A percentile compares a stretch with the other conserved stretches of the same genome.
These are phyloP conservation scores for Phalacrocorax pelagicus DNA, from an alignment of 2,113 vertebrate genomes.

Conservation along the genomic window DNA sequence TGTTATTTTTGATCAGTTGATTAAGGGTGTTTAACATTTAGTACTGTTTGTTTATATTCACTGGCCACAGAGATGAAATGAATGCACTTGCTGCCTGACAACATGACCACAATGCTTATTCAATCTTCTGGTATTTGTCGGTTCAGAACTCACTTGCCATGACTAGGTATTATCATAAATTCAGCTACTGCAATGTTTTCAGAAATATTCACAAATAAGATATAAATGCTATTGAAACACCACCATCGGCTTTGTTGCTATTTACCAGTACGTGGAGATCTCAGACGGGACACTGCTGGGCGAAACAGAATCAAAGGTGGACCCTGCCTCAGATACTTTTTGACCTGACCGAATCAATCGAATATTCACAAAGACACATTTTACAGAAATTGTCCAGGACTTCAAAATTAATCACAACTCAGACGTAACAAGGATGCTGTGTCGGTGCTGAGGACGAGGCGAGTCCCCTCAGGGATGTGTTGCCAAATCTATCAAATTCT, in stretches of 20 bases:
- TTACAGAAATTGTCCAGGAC: neutral
- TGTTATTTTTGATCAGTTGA: neutral
- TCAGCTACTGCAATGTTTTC: neutral
- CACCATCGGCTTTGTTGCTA: neutral
- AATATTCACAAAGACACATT: neutral
- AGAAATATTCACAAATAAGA: neutral
- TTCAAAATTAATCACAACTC: neutral
- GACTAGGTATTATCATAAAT: neutral
- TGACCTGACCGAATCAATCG: fast-evolving
- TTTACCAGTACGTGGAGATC: neutral
- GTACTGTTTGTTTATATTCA: neutral
- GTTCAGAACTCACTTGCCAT: neutral
- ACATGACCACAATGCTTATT: neutral
- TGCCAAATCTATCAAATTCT: neutral
- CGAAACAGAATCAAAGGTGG: neutral
- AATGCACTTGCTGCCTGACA: neutral
- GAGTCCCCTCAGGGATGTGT: fast-evolving
- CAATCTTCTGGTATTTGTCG: neutral
- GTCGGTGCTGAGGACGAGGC: neutral
- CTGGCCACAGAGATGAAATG: neutral
- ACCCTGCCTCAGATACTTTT: neutral
- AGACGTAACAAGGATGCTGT: neutral
- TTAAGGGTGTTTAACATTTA: neutral
- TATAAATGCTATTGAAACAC: neutral
- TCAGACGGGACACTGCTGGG: neutral